Evolutionary conservation across 1,140 invertebrate species (phyloP).

Genomic region (Bombus picipes): DNA sequence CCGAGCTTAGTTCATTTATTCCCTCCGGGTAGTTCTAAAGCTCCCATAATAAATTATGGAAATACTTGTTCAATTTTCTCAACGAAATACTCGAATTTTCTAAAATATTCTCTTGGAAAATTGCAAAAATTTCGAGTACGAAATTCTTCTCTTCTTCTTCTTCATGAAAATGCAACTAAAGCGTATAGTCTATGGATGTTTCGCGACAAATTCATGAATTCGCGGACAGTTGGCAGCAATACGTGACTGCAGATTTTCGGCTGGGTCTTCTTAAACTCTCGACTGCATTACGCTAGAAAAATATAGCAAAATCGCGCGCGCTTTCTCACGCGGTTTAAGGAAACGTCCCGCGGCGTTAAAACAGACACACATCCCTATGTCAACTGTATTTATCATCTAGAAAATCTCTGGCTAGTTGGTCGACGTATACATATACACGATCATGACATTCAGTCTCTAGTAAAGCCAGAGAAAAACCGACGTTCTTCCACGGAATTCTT

Average conservation of each 20-base stretch:
- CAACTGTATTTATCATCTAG: conserved; percentile 35
- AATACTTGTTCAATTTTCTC: no score
- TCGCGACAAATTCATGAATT: neutral
- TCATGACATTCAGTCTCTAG: conserved; percentile 5
- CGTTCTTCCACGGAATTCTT: neutral
- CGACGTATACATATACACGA: neutral
- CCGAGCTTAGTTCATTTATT: neutral
- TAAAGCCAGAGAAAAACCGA: conserved; percentile 7
- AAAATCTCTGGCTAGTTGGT: conserved; percentile 12
- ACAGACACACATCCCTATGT: conserved; percentile 26
- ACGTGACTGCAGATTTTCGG: neutral
- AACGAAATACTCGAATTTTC: neutral
- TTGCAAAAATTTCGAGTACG: neutral
- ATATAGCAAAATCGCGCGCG: neutral
- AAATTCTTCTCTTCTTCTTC: neutral
- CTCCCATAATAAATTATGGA: no score
- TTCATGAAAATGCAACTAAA: neutral
- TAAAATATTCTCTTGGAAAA: neutral
- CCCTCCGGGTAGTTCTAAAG: neutral
- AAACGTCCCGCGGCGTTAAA: conserved; percentile 11
- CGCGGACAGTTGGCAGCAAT: neutral
- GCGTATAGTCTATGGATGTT: neutral
- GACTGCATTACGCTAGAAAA: neutral
- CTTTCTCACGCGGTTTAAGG: neutral
- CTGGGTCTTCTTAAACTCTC: neutral